These are phyloP conservation scores for Strigamia maritima DNA, from an alignment of 2,888 invertebrate species.

Conservation along the genomic window DNA sequence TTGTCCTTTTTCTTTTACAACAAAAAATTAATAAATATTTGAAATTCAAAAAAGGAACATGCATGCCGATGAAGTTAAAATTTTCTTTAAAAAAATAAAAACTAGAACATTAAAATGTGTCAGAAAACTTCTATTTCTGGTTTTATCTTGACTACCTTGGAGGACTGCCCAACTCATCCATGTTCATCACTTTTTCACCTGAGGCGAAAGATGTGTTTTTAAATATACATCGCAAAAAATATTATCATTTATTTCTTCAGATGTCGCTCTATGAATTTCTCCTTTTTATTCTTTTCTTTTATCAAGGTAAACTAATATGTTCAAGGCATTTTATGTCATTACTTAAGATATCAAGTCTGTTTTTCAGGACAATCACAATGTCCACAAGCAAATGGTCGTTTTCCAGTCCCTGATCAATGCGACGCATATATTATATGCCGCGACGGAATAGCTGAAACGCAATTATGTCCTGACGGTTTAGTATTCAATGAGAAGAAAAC, in stretches of 20 bases:
- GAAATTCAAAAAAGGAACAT: background rate
- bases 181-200: background rate
- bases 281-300: background rate
- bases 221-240: background rate
- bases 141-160: background rate
- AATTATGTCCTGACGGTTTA: conserved; percentile 80
- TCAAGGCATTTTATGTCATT: background rate
- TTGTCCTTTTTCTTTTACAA: background rate
- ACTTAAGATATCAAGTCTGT: background rate
- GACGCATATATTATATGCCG: conserved; percentile 82
- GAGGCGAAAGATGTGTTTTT: background rate
- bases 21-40: too few relatives aligned
- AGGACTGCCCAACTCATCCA: background rate
- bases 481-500: conserved; percentile 67
- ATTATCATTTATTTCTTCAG: background rate
- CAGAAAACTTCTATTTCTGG: conserved; percentile 1
- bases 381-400: conserved; percentile 77
- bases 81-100: conserved; percentile 21
- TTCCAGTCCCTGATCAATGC: conserved; percentile 79
- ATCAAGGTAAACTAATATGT: background rate
- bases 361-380: conserved; percentile 54
- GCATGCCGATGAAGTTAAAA: background rate
- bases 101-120: background rate
- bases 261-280: background rate
- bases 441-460: conserved; percentile 70